These are phyloP conservation scores for Taurulus bubalis DNA, from an alignment of 2,113 vertebrate genomes.

Conservation along the genomic window DNA sequence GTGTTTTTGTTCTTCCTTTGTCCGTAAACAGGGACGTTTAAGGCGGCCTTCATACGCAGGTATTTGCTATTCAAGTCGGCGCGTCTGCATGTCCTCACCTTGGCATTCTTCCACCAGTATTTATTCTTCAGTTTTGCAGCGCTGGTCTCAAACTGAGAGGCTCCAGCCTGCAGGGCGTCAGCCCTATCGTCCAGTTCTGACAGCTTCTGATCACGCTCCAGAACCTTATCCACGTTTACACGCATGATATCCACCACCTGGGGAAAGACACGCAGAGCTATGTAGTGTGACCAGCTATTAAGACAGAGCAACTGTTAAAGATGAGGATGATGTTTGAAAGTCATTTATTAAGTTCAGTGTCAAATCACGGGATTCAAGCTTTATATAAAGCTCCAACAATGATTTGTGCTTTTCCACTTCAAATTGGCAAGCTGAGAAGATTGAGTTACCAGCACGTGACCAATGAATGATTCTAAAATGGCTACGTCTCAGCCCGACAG, in stretches of 20 bases:
- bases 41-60: neutral
- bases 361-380: neutral
- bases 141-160: constrained; percentile 97
- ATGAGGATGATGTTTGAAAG: neutral
- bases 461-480: neutral
- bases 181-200: constrained; percentile 89
- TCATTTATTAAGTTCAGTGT: neutral
- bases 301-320: constrained; percentile 4
- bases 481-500: neutral
- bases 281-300: neutral
- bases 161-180: constrained; percentile 87
- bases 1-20: neutral
- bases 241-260: constrained; percentile 99
- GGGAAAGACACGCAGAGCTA: constrained; percentile 5
- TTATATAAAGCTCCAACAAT: neutral
- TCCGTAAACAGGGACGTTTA: neutral
- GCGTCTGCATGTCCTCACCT: constrained; percentile 80
- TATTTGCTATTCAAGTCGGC: neutral
- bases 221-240: constrained; percentile 97
- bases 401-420: neutral
- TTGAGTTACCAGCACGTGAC: neutral
- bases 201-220: constrained; percentile 98
- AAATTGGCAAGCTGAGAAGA: neutral
- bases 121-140: constrained; percentile 96
- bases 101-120: constrained; percentile 97